Conservation (phyloP, 2,888 invertebrate genomes). For the Parnassius mnemosyne region DNA sequence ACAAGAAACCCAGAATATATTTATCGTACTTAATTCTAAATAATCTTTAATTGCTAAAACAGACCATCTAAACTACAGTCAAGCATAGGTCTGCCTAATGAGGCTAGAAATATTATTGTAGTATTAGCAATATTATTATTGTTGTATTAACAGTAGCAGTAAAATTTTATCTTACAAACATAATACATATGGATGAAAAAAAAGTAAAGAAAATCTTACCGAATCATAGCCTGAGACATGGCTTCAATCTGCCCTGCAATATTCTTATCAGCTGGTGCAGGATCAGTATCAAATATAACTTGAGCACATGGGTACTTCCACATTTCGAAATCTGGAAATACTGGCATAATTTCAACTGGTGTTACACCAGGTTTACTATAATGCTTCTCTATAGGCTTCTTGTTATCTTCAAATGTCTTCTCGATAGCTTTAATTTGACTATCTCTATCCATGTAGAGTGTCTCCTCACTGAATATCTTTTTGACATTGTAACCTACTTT, state of each 20-base stretch:
- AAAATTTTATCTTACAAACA: neutral
- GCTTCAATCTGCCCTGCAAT: conserved; percentile 95
- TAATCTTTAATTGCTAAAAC: too few species aligned
- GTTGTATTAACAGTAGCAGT: too few species aligned
- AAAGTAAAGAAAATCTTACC: conserved; percentile 73
- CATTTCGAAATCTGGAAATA: conserved; percentile 97
- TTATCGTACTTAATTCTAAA: too few species aligned
- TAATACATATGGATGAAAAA: conserved; percentile 5
- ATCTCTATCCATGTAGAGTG: conserved; percentile 96
- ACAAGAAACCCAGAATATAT: too few species aligned
- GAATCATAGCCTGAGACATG: conserved; percentile 99
- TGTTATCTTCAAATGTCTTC: conserved; percentile 96
- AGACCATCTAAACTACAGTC: too few species aligned
- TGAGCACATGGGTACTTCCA: conserved; percentile 99
- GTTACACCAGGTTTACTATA: conserved; percentile 97
- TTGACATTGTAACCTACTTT: conserved; percentile 99
- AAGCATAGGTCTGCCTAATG: too few species aligned
- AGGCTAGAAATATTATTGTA: too few species aligned
- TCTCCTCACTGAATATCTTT: conserved; percentile 94
- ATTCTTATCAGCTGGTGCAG: conserved; percentile 93
- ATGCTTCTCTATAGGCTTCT: conserved; percentile 91
- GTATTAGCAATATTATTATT: too few species aligned
- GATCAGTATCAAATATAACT: conserved; percentile 99
- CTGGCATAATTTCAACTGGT: conserved; percentile 90
- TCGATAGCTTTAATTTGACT: conserved; percentile 98